These are phyloP conservation scores for Phania funesta DNA, from an alignment of 2,888 invertebrate genomes.

Conservation along the genomic window DNA sequence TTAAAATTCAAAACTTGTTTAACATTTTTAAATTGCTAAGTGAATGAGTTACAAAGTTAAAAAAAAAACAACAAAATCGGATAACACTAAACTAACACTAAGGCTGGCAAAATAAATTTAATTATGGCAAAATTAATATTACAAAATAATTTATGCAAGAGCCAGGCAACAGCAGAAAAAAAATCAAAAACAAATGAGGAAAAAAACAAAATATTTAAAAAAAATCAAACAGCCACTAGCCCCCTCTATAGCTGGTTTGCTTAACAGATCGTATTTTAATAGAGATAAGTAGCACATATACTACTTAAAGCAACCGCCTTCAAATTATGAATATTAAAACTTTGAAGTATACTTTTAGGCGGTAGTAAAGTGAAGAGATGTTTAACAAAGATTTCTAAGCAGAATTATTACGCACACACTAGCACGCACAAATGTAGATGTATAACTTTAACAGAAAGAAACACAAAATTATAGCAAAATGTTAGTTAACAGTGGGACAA, in stretches of 20 bases:
- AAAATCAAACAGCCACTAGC: conserved; percentile 18
- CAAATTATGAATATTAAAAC: conserved; percentile 60
- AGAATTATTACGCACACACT: conserved; percentile 64
- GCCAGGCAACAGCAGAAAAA: neutral
- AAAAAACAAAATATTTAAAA: neutral
- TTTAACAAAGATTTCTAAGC: conserved; percentile 47
- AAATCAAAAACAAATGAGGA: neutral
- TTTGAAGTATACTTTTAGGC: conserved; percentile 64
- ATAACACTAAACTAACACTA: conserved; percentile 13
- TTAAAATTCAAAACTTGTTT: conserved; percentile 63
- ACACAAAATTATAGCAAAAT: conserved; percentile 21
- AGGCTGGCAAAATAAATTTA: conserved; percentile 51
- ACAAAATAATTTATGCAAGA: conserved; percentile 50
- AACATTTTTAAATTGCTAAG: conserved; percentile 53
- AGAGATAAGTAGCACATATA: conserved; percentile 42
- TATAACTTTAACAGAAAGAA: neutral
- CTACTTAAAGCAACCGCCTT: neutral
- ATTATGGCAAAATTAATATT: conserved; percentile 51
- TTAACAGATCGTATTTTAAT: conserved; percentile 34
- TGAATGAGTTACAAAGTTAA: conserved; percentile 23
- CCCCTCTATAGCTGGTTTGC: conserved; percentile 46
- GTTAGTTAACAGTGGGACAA: neutral
- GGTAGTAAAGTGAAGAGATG: conserved; percentile 29
- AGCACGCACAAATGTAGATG: conserved; percentile 32
- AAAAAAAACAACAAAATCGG: neutral